Evolutionary conservation across 2,113 vertebrate species (phyloP).

Genomic region (Poicephalus gulielmi): DNA sequence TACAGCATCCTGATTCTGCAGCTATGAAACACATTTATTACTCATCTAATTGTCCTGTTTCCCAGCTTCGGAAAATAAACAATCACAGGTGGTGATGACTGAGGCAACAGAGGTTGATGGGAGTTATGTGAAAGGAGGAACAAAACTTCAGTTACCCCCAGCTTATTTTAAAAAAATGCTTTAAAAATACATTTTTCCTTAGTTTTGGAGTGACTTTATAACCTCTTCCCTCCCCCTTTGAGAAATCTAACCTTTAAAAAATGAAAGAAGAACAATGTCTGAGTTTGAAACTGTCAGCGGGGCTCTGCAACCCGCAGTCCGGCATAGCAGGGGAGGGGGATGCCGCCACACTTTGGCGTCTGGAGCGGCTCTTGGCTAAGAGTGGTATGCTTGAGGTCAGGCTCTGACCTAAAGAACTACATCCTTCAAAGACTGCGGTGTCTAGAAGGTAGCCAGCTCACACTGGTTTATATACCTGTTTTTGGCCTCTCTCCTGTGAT

Average conservation of each 20-base stretch:
- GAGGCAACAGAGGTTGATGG: background rate
- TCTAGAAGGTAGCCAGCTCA: background rate
- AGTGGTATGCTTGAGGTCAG: background rate
- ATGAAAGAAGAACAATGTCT: slow-evolving; percentile 4
- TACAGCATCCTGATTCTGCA: background rate
- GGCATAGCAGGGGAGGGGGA: background rate
- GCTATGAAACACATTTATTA: background rate
- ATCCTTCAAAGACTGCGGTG: background rate
- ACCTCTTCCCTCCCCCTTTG: background rate
- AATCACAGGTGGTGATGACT: background rate
- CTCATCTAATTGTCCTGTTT: background rate
- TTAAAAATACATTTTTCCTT: background rate
- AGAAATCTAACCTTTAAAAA: background rate
- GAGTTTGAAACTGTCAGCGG: background rate
- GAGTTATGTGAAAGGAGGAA: background rate
- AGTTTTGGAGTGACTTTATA: background rate
- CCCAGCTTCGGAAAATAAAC: background rate
- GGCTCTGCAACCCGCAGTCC: background rate
- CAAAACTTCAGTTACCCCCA: background rate
- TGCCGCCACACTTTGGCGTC: accelerated
- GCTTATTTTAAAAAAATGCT: background rate
- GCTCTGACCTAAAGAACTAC: background rate
- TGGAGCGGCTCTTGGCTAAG: background rate
- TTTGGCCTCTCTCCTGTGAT: background rate
- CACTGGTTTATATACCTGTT: background rate